Evolutionary conservation across 2,113 vertebrate genomes (phyloP).

Genomic region (Colossoma macropomum): DNA sequence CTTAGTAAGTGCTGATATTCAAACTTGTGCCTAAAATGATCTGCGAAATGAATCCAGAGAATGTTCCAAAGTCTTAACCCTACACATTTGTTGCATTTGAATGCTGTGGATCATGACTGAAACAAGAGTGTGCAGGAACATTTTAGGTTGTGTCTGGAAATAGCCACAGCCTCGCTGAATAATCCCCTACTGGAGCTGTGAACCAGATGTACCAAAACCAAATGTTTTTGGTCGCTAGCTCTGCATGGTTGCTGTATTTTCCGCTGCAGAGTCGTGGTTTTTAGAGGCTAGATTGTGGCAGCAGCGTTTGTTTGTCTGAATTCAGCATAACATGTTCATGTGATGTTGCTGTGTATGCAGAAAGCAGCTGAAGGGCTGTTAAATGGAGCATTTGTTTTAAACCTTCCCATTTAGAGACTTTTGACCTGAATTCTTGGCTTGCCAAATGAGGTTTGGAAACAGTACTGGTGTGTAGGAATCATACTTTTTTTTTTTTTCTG

Average conservation of each 20-base stretch:
- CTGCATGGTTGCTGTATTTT: not conserved
- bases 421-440: not conserved
- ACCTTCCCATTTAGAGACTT: not conserved
- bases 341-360: not conserved
- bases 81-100: not conserved
- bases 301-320: not conserved
- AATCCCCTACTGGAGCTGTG: slow-evolving; percentile 4
- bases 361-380: not conserved
- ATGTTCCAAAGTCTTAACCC: not conserved
- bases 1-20: too few species aligned
- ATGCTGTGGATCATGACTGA: too few species aligned
- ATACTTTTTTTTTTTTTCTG: too few species aligned
- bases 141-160: not conserved
- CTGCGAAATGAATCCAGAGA: not conserved
- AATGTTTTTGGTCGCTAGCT: not conserved
- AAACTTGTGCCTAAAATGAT: not conserved
- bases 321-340: not conserved
- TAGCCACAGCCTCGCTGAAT: slow-evolving; percentile 22
- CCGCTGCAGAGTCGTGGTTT: not conserved
- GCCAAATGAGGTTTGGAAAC: not conserved
- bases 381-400: not conserved
- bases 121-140: not conserved
- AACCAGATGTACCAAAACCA: not conserved
- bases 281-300: not conserved
- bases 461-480: not conserved